phyloP scores from a whole-genome alignment of 2,113 vertebrate genomes.

The Corynorhinus townsendii region DNA sequence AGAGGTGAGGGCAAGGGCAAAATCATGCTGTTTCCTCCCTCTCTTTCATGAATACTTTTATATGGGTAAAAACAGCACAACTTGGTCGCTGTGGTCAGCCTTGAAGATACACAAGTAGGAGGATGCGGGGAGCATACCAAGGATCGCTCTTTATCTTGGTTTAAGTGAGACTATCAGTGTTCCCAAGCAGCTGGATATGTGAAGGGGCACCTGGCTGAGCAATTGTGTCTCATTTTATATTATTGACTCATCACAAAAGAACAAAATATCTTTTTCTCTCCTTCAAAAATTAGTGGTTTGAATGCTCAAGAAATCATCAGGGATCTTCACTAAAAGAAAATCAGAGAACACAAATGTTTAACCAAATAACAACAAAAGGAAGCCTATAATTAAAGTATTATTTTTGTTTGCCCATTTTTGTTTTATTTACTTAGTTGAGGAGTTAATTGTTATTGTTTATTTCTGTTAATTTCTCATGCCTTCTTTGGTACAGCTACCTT shows the following conservation, averaged over 20 bases:
- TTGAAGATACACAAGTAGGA: background rate
- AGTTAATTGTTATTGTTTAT: background rate
- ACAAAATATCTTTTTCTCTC: background rate
- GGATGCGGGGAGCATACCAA: background rate
- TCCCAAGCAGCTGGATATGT: background rate
- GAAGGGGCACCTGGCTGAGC: background rate
- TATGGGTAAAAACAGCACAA: background rate
- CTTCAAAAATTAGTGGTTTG: background rate
- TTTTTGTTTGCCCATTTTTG: background rate
- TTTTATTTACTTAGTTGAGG: background rate
- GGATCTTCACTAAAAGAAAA: background rate
- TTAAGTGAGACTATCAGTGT: background rate
- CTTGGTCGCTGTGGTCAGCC: background rate
- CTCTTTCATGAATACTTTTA: background rate
- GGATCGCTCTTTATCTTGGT: background rate
- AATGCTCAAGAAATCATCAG: background rate
- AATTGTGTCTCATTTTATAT: background rate
- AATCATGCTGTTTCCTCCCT: background rate
- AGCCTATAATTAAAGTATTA: background rate
- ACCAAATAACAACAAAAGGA: background rate
- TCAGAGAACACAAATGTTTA: background rate
- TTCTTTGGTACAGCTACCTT: background rate
- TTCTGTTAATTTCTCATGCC: background rate
- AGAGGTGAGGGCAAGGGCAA: background rate
- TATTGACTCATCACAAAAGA: background rate